A percentile compares a stretch with the other conserved stretches of the same genome.
phyloP scores from a whole-genome alignment of 1,140 invertebrate genomes.

The Aphidius ervi region DNA sequence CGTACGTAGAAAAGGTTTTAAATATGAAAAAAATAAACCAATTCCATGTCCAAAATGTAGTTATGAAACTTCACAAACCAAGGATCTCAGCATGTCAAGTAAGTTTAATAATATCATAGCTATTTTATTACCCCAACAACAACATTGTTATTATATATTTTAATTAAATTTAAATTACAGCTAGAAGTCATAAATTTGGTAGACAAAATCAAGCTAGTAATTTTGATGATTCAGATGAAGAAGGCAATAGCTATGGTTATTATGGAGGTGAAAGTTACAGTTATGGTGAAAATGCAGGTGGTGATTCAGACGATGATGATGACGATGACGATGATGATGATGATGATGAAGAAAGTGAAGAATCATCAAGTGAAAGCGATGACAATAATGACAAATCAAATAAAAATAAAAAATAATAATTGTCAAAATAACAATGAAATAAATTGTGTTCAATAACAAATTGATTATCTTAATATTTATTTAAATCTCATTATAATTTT shows the following conservation, averaged over 20 bases:
- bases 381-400: constrained; percentile 33
- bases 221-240: constrained; percentile 46
- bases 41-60: constrained; percentile 94
- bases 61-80: constrained; percentile 85
- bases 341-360: constrained; percentile 50
- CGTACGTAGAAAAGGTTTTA: constrained; percentile 87
- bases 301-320: constrained; percentile 55
- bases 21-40: constrained; percentile 82
- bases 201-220: constrained; percentile 65
- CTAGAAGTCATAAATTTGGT: constrained; percentile 77
- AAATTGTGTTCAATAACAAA: too few relatives aligned
- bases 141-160: too few relatives aligned
- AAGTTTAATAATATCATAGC: constrained; percentile 41
- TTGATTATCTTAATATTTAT: too few relatives aligned
- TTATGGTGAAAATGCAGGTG: constrained; percentile 56
- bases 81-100: constrained; percentile 95
- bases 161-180: constrained; percentile 46
- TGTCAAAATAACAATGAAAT: too few relatives aligned
- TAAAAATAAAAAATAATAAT: constrained; percentile 14
- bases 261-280: constrained; percentile 41
- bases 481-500: too few relatives aligned
- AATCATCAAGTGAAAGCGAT: constrained; percentile 26
- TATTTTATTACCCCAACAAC: too few relatives aligned
- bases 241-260: constrained; percentile 45
- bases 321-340: constrained; percentile 56